Base-by-base conservation (phyloP, 2,888 invertebrate species). In the Clitarchus hookeri region DNA sequence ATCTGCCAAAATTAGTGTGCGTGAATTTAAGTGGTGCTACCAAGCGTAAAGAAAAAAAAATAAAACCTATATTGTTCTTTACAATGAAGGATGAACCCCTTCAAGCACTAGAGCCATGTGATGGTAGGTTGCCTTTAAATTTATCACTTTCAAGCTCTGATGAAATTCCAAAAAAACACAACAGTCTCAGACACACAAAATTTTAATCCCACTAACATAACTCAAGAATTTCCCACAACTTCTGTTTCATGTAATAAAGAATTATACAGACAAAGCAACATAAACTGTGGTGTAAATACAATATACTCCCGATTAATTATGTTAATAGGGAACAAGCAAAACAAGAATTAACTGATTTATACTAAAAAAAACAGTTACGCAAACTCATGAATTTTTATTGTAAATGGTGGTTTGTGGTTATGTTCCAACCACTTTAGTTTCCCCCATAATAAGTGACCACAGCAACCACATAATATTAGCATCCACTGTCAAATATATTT, bases 191-290 rank as follows among this genome's bases (percentile, higher is more conserved):
- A n/a, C 79, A 26, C 79, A 79, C 12, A 79, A n/a, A 79, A 79
- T 79, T 79, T 19, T 26, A 79, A 79, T 79, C n/a, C 79, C 13
- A 79, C 23, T 27, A n/a, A 79, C 79, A 79, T 79, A 79, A 8
- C 25, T 79, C 79, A 19, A 79, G 25, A 79, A 79, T n/a, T 79
- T 79, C 79, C 79, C 25, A n/a, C 25, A 79, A 26, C 25, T 79
- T 79, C 79, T 26, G 13, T n/a, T 79, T n/a, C 79, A 79, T 26
- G 79, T 79, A 79, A 27, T 79, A 13, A 79, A 79, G 79, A 12
- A 19, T 13, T 79, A 79, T 13, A 79, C 26, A 8, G 16, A 26
- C 79, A 79, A 79, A 79, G 25, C 13, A 79, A 12, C 25, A 79
- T 9, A 16, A n/a, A 11, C 27, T 79, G 79, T 79, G 12, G 79